Base-by-base conservation (phyloP, 2,888 invertebrate genomes). In the Drosophila recens region DNA sequence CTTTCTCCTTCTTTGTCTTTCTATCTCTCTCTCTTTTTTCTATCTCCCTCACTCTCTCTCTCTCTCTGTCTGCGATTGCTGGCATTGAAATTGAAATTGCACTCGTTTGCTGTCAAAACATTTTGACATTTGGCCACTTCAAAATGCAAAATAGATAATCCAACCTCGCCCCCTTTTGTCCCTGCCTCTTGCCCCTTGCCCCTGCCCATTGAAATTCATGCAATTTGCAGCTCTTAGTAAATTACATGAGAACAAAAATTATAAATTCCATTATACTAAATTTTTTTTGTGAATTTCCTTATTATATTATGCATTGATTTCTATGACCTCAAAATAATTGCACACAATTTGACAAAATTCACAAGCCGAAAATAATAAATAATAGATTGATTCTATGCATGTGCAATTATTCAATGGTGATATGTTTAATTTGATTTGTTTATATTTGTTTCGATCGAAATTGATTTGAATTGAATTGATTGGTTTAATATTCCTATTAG, bases 41-140 rank as follows among this genome's bases (percentile, higher is more conserved):
- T 52, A 9, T 23, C 9, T 23, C 15, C 11, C 15, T 11, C 20
- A 0, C 17, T 33, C n/a, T 61, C 8, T 66, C 27, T 27, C 20
- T 45, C 15, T 27, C 17, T 42, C 3, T 48, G 4, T 34, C 20
- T 20, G 10, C 15, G 13, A n/a, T 43, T 51, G 34, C 38, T 66
- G 83, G 82, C 90, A 89, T 85, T 84, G 84, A 87, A 84, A 67
- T 72, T 70, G 67, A 66, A 79, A 75, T 75, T 79, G 45, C 76
- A 79, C 62, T 79, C 58, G 62, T 75, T 80, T 77, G 70, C 72
- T 75, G 80, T 89, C 82, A 74, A 75, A 79, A 79, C 64, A 69
- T 82, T 79, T 88, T 89, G 90, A 81, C 83, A 82, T 77, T 84
- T 65, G 70, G 58, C 79, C 67, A 79, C 67, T 81, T 70, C 43